phyloP scores from a whole-genome alignment of 2,888 invertebrate species.

The Ptychoptera albimana region DNA sequence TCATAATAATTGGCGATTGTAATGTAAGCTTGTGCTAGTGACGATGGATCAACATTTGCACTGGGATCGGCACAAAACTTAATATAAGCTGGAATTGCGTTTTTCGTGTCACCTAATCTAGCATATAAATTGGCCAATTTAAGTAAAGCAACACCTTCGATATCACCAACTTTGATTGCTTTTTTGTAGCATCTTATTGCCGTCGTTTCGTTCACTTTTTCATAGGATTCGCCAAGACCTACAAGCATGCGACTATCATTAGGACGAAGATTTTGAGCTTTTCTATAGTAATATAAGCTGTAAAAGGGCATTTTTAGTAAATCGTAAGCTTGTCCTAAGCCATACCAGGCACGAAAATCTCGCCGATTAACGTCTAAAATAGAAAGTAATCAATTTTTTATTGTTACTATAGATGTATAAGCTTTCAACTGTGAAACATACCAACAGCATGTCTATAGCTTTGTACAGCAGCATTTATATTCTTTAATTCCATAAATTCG shows the following conservation, averaged over 20 bases:
- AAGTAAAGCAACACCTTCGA: constrained; percentile 87
- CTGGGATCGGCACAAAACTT: constrained; percentile 70
- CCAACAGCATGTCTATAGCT: constrained; percentile 94
- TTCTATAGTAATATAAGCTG: constrained; percentile 91
- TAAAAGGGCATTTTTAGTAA: constrained; percentile 92
- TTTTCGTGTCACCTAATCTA: constrained; percentile 66
- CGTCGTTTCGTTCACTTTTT: constrained; percentile 83
- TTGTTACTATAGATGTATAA: not conserved
- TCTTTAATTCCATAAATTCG: constrained; percentile 97
- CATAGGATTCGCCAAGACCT: constrained; percentile 91
- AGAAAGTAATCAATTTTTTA: not conserved
- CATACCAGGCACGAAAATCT: constrained; percentile 98
- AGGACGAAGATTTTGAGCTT: constrained; percentile 77
- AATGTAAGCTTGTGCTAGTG: constrained; percentile 71
- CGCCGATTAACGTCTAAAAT: constrained; percentile 75
- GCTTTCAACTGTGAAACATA: constrained; percentile 23
- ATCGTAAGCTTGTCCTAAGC: constrained; percentile 96
- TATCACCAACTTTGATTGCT: constrained; percentile 90
- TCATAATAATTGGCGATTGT: constrained; percentile 86
- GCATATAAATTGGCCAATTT: constrained; percentile 92
- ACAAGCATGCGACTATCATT: constrained; percentile 95
- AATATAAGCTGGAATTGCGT: constrained; percentile 81
- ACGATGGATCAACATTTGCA: constrained; percentile 51
- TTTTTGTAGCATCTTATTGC: constrained; percentile 96
- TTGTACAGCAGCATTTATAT: constrained; percentile 95